Percentiles rank a stretch among this genome's conserved stretches.
phyloP scores from a whole-genome alignment of 1,140 invertebrate species.

The Eurytemora carolleeae region DNA sequence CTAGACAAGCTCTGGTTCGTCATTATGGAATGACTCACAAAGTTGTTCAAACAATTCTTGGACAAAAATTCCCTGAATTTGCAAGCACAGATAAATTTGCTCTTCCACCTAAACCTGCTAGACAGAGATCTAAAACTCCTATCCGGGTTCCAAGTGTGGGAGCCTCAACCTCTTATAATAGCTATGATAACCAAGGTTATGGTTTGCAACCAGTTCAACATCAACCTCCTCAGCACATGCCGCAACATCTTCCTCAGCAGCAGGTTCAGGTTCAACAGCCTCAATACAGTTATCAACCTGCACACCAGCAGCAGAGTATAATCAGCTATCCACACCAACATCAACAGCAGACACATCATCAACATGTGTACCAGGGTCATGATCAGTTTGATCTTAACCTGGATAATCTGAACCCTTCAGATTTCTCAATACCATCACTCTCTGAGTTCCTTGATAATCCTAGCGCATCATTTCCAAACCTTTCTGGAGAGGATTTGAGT shows the following conservation, averaged over 20 bases:
- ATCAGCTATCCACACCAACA: neutral
- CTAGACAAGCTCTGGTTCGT: neutral
- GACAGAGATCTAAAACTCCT: neutral
- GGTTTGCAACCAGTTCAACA: neutral
- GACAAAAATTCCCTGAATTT: neutral
- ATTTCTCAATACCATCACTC: neutral
- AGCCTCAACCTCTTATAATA: no score
- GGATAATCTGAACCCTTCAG: neutral
- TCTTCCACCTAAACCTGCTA: neutral
- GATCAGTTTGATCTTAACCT: neutral
- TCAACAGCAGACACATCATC: neutral
- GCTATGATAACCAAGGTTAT: neutral
- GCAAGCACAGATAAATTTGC: neutral
- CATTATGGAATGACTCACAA: constrained; percentile 14
- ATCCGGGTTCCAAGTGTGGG: no score
- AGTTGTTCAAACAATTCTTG: constrained; percentile 3
- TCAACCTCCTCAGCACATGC: neutral
- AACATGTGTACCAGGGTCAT: no score
- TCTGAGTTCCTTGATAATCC: neutral
- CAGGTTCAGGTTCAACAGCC: neutral
- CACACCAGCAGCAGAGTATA: neutral
- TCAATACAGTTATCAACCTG: neutral
- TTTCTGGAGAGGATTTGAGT: neutral
- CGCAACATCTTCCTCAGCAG: no score
- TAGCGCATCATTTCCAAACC: neutral